Base-by-base conservation (phyloP, 2,113 vertebrate genomes). In the Malurus melanocephalus region DNA sequence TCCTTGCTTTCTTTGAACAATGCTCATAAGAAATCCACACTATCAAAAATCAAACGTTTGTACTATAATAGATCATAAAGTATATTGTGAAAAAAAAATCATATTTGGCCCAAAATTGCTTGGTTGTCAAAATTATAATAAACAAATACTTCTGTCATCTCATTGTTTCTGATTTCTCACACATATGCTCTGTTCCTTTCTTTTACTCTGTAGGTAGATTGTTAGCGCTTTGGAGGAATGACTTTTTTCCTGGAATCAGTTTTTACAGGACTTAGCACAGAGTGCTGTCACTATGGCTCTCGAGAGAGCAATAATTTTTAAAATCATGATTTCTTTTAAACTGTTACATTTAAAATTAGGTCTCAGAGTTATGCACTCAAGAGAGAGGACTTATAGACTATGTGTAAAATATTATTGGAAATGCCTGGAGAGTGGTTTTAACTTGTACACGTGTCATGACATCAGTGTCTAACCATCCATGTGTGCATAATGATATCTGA, bases 11-110 rank as follows among this genome's bases (percentile, higher is more conserved):
- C 22, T 78, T 60, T 72, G 35, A 78, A 4, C 67, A 86, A 56
- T 9, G 3, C 0, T 84, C 1, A 0, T 40, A 74, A 85, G 30
- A 76, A 48, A 62, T 51, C 1, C 32, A 33, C 10, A 53, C 33
- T 40, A 0, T 7, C 17, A 53, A 28, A n/a, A 23, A 40, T 35
- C 38, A 32, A 6, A 13, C 0, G 3, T 40, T 46, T 71, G 1
- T 35, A 19, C 4, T 43, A 9, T 24, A 7, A 6, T 21, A 35
- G 7, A 19, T 40, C 27, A 55, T 72, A 23, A 76, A 33, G 4
- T 43, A 43, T 0, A 1, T 33, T 28, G 33, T 2, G 2, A 45
- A 75, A 81, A 88, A 55, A 55, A 1, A 5, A 9, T 20, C 0
- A 1, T 57, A 49, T 66, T 65, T 72, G n/a, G 2, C 12, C 12